phyloP scores from a whole-genome alignment of 2,113 vertebrate species.

The Trogon melanurus region DNA sequence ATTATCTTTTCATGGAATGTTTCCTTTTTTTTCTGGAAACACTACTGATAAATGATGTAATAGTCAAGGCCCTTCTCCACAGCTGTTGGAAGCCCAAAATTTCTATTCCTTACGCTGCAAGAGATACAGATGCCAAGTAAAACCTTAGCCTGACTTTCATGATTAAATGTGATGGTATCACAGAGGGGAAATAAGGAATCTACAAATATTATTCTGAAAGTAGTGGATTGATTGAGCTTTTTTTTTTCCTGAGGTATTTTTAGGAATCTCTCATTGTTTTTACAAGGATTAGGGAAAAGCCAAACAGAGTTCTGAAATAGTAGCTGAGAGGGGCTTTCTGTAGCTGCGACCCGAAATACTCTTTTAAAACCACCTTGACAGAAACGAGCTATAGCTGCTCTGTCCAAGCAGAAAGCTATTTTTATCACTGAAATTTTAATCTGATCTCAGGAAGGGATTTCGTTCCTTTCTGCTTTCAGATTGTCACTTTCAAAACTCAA shows the following conservation, averaged over 20 bases:
- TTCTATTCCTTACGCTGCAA: conserved; percentile 37
- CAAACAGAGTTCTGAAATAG: background rate
- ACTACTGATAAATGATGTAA: conserved; percentile 50
- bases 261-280: background rate
- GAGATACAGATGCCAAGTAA: conserved; percentile 40
- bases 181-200: conserved; percentile 37
- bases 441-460: background rate
- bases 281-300: conserved; percentile 5
- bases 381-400: background rate
- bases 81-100: conserved; percentile 15
- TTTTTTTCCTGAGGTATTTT: background rate
- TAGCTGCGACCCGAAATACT: background rate
- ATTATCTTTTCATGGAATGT: conserved; percentile 73
- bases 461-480: background rate
- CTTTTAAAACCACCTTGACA: conserved; percentile 38
- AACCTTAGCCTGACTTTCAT: conserved; percentile 43
- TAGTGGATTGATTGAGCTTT: background rate
- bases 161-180: conserved; percentile 40
- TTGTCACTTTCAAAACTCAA: background rate
- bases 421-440: background rate
- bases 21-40: conserved; percentile 59
- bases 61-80: conserved; percentile 13
- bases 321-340: conserved; percentile 21
- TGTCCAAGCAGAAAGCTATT: conserved; percentile 20
- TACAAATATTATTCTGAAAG: conserved; percentile 37